phyloP scores from a whole-genome alignment of 2,113 vertebrate genomes.

The Scomber scombrus region DNA sequence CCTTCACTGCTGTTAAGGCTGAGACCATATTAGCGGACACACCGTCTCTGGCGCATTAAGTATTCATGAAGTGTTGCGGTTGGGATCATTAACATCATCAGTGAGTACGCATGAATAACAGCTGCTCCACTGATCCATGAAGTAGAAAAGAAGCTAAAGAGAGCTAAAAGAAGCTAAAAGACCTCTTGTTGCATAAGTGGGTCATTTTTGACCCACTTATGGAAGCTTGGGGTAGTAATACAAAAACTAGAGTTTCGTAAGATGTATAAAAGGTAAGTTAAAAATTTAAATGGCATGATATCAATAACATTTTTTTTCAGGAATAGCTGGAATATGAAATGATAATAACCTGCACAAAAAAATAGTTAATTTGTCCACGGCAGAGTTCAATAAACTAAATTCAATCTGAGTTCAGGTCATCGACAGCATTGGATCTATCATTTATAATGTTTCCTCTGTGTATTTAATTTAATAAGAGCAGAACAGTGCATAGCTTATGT shows the following conservation, averaged over 20 bases:
- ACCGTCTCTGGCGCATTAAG: not conserved
- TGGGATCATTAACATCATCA: slow-evolving; percentile 3
- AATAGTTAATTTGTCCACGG: not conserved
- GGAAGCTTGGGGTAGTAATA: too few relatives aligned
- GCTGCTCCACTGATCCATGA: not conserved
- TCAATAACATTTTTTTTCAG: too few relatives aligned
- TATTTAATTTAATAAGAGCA: slow-evolving; percentile 41
- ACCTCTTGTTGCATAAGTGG: too few relatives aligned
- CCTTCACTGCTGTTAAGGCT: not conserved
- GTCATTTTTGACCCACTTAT: too few relatives aligned
- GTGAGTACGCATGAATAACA: slow-evolving; percentile 1
- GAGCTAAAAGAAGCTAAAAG: not conserved
- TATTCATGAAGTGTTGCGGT: not conserved
- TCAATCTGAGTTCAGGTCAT: slow-evolving; percentile 40
- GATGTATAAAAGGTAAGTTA: too few relatives aligned
- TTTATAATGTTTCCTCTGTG: slow-evolving; percentile 1
- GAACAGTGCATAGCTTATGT: slow-evolving; percentile 42
- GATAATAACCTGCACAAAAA: too few relatives aligned
- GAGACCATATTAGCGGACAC: not conserved
- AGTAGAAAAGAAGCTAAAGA: too few relatives aligned
- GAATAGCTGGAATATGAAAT: too few relatives aligned
- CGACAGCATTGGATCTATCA: not conserved
- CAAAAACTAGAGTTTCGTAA: too few relatives aligned
- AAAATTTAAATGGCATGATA: too few relatives aligned
- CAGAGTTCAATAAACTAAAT: slow-evolving; percentile 13